Evolutionary conservation across 2,113 vertebrate genomes (phyloP), one percentile per base, ranked within the genome.

Genomic region (Python bivittatus): DNA sequence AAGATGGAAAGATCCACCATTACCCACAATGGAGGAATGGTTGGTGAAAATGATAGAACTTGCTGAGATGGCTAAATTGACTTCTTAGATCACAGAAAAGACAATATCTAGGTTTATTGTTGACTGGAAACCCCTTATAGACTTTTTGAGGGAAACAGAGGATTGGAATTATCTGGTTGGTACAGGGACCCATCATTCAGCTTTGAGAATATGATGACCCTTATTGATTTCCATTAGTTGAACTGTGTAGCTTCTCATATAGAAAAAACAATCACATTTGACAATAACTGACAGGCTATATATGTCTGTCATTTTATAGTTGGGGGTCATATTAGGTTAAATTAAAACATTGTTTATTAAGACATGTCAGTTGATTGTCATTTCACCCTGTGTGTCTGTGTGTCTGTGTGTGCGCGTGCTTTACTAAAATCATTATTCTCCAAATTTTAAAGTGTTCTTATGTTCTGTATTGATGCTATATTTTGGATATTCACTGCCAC

Each of bases 321-420:
- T 29, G 25, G 29, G 9, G 61, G n/a, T 22, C 58, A 56, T 56
- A 44, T 27, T 25, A 68, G 25, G 25, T 88, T 57, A 88, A 57
- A 91, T 87, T 44, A 88, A 72, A 91, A 88, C 52, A 56, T 92
- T 72, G 10, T 64, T 90, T 60, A 61, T 88, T 42, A 60, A 86
- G 85, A 13, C 48, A 57, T 79, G 27, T 79, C 53, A 83, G 10
- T 58, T 92, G 22, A 15, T 29, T 72, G 53, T 23, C 38, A 88
- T 91, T 38, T 90, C 23, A 4, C 5, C 38, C 17, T 22, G 2
- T 79, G 0, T n/a, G 27, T 44, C 5, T 44, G 44, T 44, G 44
- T 44, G 44, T 44, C 2, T 44, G 44, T 44, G 48, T 48, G 48
- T 42, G 72, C 9, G 33, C 42, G 42, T 42, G 6, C 20, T 79